These are phyloP conservation scores for Azorinus chamasolen DNA, from an alignment of 2,888 invertebrate species.

Conservation along the genomic window DNA sequence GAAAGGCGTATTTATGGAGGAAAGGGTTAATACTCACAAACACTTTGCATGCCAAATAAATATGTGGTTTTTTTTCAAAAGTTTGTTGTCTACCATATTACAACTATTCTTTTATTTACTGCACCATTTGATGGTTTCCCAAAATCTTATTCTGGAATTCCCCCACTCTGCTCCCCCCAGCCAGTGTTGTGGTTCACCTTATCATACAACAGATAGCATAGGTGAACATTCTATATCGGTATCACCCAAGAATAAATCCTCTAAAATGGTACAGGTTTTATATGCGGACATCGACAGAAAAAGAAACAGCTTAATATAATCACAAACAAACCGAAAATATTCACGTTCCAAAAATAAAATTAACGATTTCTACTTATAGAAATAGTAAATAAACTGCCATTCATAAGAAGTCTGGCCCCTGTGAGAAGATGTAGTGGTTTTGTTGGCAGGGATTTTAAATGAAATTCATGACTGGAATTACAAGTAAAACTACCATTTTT, in stretches of 20 bases:
- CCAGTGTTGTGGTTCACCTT: background rate
- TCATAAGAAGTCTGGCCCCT: background rate
- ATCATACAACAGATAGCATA: background rate
- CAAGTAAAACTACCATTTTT: no score
- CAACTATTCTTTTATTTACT: no score
- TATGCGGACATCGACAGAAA: background rate
- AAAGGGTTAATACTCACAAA: no score
- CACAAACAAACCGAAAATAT: constrained; percentile 21
- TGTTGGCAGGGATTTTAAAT: no score
- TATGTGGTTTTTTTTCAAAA: no score
- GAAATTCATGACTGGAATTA: no score
- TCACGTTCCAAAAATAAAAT: constrained; percentile 12
- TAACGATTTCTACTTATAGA: constrained; percentile 14
- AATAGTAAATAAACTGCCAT: background rate
- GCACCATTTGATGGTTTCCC: no score
- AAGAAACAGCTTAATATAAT: constrained; percentile 15
- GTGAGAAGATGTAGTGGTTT: background rate
- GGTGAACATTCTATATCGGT: no score
- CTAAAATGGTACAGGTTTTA: constrained; percentile 8
- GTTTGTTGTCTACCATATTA: no score
- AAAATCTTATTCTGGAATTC: no score
- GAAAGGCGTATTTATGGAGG: no score
- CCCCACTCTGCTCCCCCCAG: background rate
- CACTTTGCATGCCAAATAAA: no score
- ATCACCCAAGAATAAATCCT: background rate